Percentiles rank a stretch among this genome's conserved stretches.
These are phyloP conservation scores for Nomada fabriciana DNA, from an alignment of 2,888 invertebrate genomes.

Conservation along the genomic window DNA sequence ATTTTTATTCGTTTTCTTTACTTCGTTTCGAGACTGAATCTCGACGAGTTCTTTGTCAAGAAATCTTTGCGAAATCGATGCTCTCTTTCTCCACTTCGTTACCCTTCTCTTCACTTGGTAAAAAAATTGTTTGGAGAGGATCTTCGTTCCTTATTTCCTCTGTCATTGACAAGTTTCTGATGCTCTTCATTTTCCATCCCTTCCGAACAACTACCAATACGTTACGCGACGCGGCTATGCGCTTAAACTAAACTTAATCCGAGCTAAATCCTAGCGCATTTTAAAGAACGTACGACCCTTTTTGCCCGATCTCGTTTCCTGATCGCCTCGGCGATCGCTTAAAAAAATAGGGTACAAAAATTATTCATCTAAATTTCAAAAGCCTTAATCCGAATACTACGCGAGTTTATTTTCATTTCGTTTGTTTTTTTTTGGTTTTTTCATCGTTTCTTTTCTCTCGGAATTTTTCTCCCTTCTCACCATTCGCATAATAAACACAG, in stretches of 20 bases:
- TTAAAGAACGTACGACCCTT: conserved; percentile 62
- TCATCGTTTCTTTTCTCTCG: conserved; percentile 29
- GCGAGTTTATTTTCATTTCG: conserved; percentile 41
- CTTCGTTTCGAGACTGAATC: neutral
- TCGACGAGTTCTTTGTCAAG: too few species aligned
- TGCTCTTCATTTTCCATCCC: neutral
- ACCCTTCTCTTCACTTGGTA: neutral
- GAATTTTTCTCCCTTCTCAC: conserved; percentile 30
- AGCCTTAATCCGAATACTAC: conserved; percentile 72
- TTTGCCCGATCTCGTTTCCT: conserved; percentile 58
- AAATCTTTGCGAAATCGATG: neutral
- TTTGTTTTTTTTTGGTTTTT: conserved; percentile 54
- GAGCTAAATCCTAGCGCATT: conserved; percentile 62
- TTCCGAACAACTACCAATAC: conserved; percentile 43
- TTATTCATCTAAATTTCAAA: conserved; percentile 81
- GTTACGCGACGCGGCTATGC: conserved; percentile 36
- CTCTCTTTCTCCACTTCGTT: neutral
- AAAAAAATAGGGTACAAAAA: conserved; percentile 85
- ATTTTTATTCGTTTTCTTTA: neutral
- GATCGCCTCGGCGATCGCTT: conserved; percentile 74
- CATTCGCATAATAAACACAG: conserved; percentile 75
- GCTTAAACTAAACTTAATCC: conserved; percentile 71
- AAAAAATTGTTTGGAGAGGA: neutral
- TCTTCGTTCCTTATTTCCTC: neutral
- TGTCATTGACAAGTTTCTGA: conserved; percentile 16